Base-by-base conservation (phyloP, 1,140 invertebrate genomes). In the Ooceraea biroi region DNA sequence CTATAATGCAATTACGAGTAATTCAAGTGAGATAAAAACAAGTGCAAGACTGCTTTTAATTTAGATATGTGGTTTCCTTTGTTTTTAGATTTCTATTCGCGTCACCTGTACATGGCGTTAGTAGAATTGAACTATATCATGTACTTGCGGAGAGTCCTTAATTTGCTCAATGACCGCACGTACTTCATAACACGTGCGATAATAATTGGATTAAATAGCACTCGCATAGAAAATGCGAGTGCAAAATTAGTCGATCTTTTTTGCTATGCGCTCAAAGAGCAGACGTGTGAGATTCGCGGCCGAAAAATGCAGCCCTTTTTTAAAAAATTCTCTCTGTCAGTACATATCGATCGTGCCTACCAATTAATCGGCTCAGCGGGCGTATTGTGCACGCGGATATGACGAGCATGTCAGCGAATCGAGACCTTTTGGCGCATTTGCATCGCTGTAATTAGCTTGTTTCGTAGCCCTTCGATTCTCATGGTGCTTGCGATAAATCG, bases 401-500 rank as follows among this genome's bases (percentile, higher is more conserved):
- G 58, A 63, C 58, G 46, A 52, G 30, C 48, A 48, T 11, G 41
- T 48, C 17, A 19, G 19, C 63, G 41, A 68, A 22, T 68, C 10
- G 17, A 55, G 50, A 7, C 41, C 65, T 30, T 27, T 57, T 22
- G 44, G 41, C 63, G 65, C 74, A 78, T 82, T 87, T 55, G 50
- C 58, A 77, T 25, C 55, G 46, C 48, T 46, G 71, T 71, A 82
- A 77, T 87, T 82, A 83, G 83, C 72, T 77, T 50, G 25, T 74
- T 77, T 61, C 71, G 22, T n/a, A 22, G 12, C 44, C 63, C 44
- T 60, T 41, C 66, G 30, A 46, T 83, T 69, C 72, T 86, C 65
- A 30, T 22, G 19, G n/a, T 41, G 80, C 46, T 77, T 48, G 78
- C 44, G 50, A 63, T 55, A 48, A 27, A 46, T 86, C 41, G 72